A percentile compares a stretch with the other conserved stretches of the same genome.
Evolutionary conservation across 2,797 vertebrate species (phyloP).

Genomic region (Cirrhinus mrigala): DNA sequence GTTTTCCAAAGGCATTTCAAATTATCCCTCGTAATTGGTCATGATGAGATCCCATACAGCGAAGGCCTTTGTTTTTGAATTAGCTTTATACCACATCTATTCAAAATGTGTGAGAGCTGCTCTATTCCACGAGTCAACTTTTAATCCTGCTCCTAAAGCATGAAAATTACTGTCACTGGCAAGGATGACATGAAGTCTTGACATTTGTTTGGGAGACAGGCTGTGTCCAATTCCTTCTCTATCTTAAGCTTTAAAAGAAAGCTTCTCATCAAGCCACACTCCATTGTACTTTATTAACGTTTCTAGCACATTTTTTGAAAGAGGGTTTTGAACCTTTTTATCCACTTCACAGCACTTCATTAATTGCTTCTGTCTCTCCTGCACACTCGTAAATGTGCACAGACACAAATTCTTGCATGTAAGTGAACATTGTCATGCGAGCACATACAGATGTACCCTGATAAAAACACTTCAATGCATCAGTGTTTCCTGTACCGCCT

Average conservation of each 20-base stretch:
- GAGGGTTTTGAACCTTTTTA: slow-evolving; percentile 79
- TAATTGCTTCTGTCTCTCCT: slow-evolving; percentile 74
- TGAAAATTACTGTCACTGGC: slow-evolving; percentile 57
- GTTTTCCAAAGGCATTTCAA: slow-evolving; percentile 65
- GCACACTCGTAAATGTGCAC: slow-evolving; percentile 28
- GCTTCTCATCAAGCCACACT: slow-evolving; percentile 64
- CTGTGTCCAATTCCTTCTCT: slow-evolving; percentile 68
- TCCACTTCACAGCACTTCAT: slow-evolving; percentile 83
- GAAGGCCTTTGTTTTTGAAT: slow-evolving; percentile 64
- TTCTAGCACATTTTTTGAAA: slow-evolving; percentile 76
- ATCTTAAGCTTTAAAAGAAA: slow-evolving; percentile 69
- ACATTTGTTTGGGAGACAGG: slow-evolving; percentile 58
- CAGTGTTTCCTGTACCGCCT: not conserved
- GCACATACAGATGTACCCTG: slow-evolving; percentile 10
- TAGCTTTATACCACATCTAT: slow-evolving; percentile 61
- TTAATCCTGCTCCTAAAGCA: slow-evolving; percentile 55
- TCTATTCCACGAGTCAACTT: slow-evolving; percentile 52
- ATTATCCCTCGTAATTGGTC: slow-evolving; percentile 66
- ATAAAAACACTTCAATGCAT: slow-evolving; percentile 6
- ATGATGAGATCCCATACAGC: slow-evolving; percentile 60
- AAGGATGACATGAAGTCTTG: slow-evolving; percentile 61
- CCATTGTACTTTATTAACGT: slow-evolving; percentile 75
- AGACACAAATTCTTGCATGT: slow-evolving; percentile 34
- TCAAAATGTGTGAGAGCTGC: slow-evolving; percentile 53
- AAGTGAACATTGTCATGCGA: slow-evolving; percentile 13